phyloP scores from a whole-genome alignment of 2,113 vertebrate genomes.

The Otolemur garnettii region DNA sequence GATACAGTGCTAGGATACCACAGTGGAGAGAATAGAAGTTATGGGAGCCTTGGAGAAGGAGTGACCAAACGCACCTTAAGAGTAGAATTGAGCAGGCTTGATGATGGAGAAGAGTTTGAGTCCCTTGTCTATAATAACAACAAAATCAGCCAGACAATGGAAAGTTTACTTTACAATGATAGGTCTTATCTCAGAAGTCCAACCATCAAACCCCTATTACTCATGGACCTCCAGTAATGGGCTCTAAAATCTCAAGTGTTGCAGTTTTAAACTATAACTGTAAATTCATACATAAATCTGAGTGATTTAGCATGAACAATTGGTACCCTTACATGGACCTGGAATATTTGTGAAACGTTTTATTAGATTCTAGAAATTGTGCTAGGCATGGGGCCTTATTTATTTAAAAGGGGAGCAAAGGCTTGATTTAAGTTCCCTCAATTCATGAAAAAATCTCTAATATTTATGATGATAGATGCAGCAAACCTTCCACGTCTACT shows the following conservation, averaged over 20 bases:
- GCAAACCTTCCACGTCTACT: slow-evolving; percentile 63
- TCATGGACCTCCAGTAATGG: slow-evolving; percentile 8
- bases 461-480: slow-evolving; percentile 68
- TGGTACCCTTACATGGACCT: background rate
- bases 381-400: background rate
- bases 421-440: slow-evolving; percentile 50
- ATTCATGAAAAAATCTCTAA: slow-evolving; percentile 58
- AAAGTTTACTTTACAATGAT: slow-evolving; percentile 16
- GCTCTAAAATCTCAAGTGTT: slow-evolving; percentile 17
- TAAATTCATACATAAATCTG: background rate
- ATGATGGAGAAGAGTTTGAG: background rate
- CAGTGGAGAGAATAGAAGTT: background rate
- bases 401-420: slow-evolving; percentile 33
- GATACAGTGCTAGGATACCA: background rate
- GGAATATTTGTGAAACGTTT: background rate
- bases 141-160: background rate
- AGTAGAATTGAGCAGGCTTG: background rate
- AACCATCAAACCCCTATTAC: background rate
- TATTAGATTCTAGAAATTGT: slow-evolving; percentile 36
- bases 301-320: slow-evolving; percentile 13
- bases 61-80: background rate
- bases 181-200: background rate
- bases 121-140: background rate
- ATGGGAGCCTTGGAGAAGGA: background rate
- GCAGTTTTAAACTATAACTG: background rate